phyloP scores from a whole-genome alignment of 2,888 invertebrate species.

The Pemphredon lugubris region DNA sequence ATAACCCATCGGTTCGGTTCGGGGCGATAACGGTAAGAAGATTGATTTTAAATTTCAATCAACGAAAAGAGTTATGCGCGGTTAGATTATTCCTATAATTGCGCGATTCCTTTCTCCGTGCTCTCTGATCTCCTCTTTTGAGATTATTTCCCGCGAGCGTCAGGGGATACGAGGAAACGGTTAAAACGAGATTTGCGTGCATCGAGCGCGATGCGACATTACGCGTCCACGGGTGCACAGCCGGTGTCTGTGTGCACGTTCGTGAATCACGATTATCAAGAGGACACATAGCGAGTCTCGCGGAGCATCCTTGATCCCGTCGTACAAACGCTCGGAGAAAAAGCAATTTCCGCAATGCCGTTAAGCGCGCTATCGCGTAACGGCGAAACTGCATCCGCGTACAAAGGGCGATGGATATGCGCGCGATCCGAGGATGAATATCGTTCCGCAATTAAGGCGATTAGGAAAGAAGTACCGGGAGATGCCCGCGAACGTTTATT shows the following conservation, averaged over 20 bases:
- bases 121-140: neutral
- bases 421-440: slow-evolving; percentile 28
- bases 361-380: slow-evolving; percentile 41
- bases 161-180: slow-evolving; percentile 27
- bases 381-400: slow-evolving; percentile 8
- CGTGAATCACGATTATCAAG: slow-evolving; percentile 41
- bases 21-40: too few relatives aligned
- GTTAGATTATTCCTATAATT: neutral
- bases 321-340: slow-evolving; percentile 31
- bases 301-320: slow-evolving; percentile 41
- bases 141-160: slow-evolving; percentile 14
- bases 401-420: slow-evolving; percentile 27
- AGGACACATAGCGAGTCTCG: slow-evolving; percentile 33
- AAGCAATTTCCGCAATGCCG: slow-evolving; percentile 58
- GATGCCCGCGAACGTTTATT: slow-evolving; percentile 1
- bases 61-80: too few relatives aligned
- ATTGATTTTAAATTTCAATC: too few relatives aligned
- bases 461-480: slow-evolving; percentile 6
- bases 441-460: slow-evolving; percentile 39
- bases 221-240: neutral
- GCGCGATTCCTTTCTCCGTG: neutral
- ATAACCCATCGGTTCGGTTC: too few relatives aligned
- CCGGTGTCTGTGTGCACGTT: slow-evolving; percentile 12
- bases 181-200: slow-evolving; percentile 49
- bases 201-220: slow-evolving; percentile 16